Evolutionary conservation across 2,888 invertebrate species (phyloP), one percentile per base, ranked within the genome.

Genomic region (Orchestes rusci): DNA sequence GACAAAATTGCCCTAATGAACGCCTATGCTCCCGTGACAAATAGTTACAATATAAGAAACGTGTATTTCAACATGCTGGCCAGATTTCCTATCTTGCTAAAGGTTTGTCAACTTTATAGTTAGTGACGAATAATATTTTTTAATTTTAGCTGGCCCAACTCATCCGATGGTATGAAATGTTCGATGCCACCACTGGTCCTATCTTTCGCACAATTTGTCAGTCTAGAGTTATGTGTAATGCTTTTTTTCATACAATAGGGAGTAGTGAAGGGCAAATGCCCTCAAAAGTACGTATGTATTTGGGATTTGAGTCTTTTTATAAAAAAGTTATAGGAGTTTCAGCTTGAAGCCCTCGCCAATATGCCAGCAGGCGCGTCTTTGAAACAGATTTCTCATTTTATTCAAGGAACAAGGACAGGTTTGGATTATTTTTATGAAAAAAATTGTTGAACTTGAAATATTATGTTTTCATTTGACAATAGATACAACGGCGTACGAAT

Each of bases 1-100:
- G 20, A 52, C 7, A 52, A 52, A 47, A 46, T 52, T 31, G 32
- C 45, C 23, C n/a, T 49, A 8, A 50, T 52, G 46, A 49, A 49
- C 19, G 52, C 43, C 12, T 52, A 33, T 23, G 49, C 52, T 13
- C 52, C 52, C 1, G 52, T 52, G n/a, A 52, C 52, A 3, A 38
- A 47, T 15, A 30, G 33, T 13, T 28, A 40, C 29, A 37, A 19
- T 10, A 18, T 32, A 3, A 12, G 18, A 4, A n/a, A 16, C 17
- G 16, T 13, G 5, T 19, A 13, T 15, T 36, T 19, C 2, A 29
- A 17, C 30, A 35, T 3, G 12, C 29, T 16, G 7, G 17, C 16
- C 8, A 2, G 34, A 20, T 16, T 7, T n/a, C 23, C 23, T 8
- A 18, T 7, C 12, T 34, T n/a, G n/a, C n/a, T n/a, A n/a, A n/a